A percentile compares a stretch with the other conserved stretches of the same genome.
Evolutionary conservation across 2,888 invertebrate species (phyloP).

Genomic region (Cynaeus angustus): DNA sequence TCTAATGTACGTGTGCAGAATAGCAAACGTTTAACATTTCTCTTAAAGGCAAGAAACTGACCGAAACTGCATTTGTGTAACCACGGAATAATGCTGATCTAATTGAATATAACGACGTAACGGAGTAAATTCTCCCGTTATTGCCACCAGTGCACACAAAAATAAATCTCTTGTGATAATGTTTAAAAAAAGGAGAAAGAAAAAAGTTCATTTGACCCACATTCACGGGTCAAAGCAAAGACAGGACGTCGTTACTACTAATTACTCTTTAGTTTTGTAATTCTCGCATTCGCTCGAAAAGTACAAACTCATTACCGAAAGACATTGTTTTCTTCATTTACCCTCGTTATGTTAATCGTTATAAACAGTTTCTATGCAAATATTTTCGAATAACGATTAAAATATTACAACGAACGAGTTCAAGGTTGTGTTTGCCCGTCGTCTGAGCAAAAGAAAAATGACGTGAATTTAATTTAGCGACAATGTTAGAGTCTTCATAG

Average conservation of each 20-base stretch:
- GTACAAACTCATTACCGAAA: constrained; percentile 31
- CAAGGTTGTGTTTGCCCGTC: constrained; percentile 14
- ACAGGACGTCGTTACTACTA: constrained; percentile 42
- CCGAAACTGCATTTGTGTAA: constrained; percentile 9
- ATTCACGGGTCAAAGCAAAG: constrained; percentile 29
- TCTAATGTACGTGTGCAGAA: constrained; percentile 23
- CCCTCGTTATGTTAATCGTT: constrained; percentile 31
- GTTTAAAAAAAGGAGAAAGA: constrained; percentile 15
- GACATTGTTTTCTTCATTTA: constrained; percentile 34
- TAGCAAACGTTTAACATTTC: constrained; percentile 12
- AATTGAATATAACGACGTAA: background rate
- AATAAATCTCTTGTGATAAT: background rate
- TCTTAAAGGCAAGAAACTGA: constrained; percentile 15
- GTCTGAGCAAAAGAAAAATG: constrained; percentile 25
- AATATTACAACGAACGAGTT: constrained; percentile 4
- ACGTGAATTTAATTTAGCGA: constrained; percentile 33
- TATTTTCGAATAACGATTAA: constrained; percentile 20
- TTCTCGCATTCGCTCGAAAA: background rate
- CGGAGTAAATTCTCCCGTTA: background rate
- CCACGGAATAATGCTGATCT: constrained; percentile 13
- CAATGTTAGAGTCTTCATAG: constrained; percentile 25
- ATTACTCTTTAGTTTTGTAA: constrained; percentile 39
- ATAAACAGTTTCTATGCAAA: constrained; percentile 16
- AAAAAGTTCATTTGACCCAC: constrained; percentile 29
- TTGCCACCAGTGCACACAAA: background rate